These are phyloP conservation scores for Camelus dromedarius DNA, from an alignment of 2,113 vertebrate species.

Conservation along the genomic window DNA sequence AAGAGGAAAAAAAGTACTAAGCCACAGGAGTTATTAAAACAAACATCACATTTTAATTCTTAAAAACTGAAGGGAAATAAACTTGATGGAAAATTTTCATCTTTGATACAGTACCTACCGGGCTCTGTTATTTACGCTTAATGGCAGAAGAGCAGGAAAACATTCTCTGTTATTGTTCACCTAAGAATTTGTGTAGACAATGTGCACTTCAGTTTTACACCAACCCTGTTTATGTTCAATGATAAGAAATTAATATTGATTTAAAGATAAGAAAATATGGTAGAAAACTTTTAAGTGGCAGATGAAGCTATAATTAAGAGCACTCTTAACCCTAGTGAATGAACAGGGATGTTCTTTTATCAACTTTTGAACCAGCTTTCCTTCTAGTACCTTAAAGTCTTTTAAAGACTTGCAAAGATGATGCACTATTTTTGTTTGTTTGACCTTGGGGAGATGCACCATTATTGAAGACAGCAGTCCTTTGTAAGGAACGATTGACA, in stretches of 20 bases:
- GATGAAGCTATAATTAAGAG: background rate
- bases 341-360: background rate
- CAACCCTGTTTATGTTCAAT: background rate
- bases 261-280: background rate
- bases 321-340: background rate
- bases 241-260: background rate
- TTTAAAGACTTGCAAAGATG: background rate
- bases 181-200: background rate
- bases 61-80: background rate
- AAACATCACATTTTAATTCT: background rate
- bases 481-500: background rate
- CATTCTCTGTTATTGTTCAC: background rate
- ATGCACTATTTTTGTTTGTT: background rate
- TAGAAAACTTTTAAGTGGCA: background rate
- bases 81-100: background rate
- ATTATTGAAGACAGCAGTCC: background rate
- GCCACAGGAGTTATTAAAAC: background rate
- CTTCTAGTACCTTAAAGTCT: background rate
- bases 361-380: background rate
- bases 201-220: background rate
- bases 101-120: background rate
- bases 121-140: background rate
- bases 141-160: background rate
- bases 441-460: background rate
- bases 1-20: background rate